Base-by-base conservation (phyloP, 2,113 vertebrate species). In the Emydocephalus ijimae region DNA sequence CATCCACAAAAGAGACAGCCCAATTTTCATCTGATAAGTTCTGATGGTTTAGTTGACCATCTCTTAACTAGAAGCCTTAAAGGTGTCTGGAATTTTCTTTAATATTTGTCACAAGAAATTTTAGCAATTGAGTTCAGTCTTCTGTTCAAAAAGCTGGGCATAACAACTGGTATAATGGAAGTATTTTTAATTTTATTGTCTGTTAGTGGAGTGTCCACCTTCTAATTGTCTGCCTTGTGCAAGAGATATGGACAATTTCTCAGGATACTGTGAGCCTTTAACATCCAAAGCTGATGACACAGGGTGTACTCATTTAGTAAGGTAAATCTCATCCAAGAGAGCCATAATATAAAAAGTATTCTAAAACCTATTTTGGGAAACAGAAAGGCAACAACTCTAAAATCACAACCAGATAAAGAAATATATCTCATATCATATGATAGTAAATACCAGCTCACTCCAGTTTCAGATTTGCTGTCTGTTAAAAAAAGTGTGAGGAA, bases 401-500 rank as follows among this genome's bases (percentile, higher is more conserved):
- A 43, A 43, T 81, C 7, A 81, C 34, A 21, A 9, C 34, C 34
- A 81, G 21, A 26, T 43, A 61, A 29, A 15, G 39, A 15, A 11
- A 20, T 20, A 18, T 20, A 69, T n/a, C 26, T 69, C 39, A 20
- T 23, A 91, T 59, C 57, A 48, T 92, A 69, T 93, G 5, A 34
- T 69, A 69, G 94, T 95, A 95, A 96, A 96, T 88, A 96, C 92
- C 86, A 93, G 85, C 92, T 91, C 95, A 93, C 87, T 91, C 92
- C 94, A 93, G 93, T 54, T 88, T 90, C 50, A 95, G 95, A 94
- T 97, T 95, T 94, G 69, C 94, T 85, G 59, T 92, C 92, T 95
- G 94, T 93, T 93, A 93, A 96, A 95, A 96, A 85, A 69, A 61
- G n/a, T 23, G 95, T 90, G 93, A 96, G 96, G 95, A 97, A 97